These are phyloP conservation scores for Muscidifurax raptorellus DNA, from an alignment of 1,140 invertebrate genomes.

Conservation along the genomic window DNA sequence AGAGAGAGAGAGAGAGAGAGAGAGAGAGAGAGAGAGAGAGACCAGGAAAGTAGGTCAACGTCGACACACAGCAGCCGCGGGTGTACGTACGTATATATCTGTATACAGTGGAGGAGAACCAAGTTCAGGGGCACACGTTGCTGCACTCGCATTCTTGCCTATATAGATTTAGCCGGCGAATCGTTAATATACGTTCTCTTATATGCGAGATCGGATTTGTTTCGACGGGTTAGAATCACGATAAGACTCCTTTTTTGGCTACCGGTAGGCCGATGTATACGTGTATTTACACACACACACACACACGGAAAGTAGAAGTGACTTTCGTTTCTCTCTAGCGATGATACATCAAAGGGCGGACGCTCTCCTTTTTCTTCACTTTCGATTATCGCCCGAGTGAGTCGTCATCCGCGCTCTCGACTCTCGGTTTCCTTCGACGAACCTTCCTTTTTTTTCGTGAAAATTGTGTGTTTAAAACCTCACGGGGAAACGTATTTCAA, in stretches of 20 bases:
- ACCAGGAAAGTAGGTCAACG: constrained; percentile 72
- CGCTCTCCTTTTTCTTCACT: constrained; percentile 14
- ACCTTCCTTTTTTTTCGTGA: not conserved
- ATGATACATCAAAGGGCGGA: constrained; percentile 6
- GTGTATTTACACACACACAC: too few relatives aligned
- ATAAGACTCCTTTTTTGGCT: not conserved
- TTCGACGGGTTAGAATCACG: not conserved
- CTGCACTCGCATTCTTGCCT: constrained; percentile 54
- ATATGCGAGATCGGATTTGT: not conserved
- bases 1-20: constrained; percentile 4
- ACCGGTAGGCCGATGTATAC: not conserved
- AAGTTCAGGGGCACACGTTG: constrained; percentile 72
- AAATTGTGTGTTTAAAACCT: not conserved
- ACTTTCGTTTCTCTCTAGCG: constrained; percentile 3
- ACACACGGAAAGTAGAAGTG: constrained; percentile 4
- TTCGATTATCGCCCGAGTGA: constrained; percentile 4
- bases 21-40: constrained; percentile 57
- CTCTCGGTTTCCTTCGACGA: not conserved
- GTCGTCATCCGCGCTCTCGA: not conserved
- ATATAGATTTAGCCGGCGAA: too few relatives aligned
- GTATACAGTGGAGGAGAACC: constrained; percentile 59
- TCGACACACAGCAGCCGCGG: constrained; percentile 56
- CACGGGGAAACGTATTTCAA: too few relatives aligned
- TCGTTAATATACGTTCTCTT: too few relatives aligned
- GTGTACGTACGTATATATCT: constrained; percentile 15